Evolutionary conservation across 2,797 vertebrate genomes (phyloP), one percentile per base, ranked within the genome.

Genomic region (Pseudocheirus occidentalis): DNA sequence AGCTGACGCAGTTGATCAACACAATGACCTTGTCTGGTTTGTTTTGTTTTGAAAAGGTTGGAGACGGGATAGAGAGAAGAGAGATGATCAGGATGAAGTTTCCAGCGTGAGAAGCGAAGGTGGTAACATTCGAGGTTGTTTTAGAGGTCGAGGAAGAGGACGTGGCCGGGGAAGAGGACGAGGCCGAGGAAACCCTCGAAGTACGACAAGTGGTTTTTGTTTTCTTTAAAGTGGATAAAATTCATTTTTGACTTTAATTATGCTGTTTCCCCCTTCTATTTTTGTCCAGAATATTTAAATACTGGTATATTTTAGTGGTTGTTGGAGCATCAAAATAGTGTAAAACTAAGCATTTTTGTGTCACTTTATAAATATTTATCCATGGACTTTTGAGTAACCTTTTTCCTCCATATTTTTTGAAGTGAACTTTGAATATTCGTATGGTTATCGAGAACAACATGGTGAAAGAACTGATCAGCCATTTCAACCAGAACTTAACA

Each of bases 81-180:
- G 99, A 91, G 99, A 99, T 16, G 99, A 99, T 55, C 98, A 98
- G 0, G 99, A 99, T 4, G 99, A 99, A 66, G 95, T 98, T 4
- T 97, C 98, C 96, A 99, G 99, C 11, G 96, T 99, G 91, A 98
- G 99, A 95, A 99, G 99, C 0, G 99, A 99, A 46, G 97, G 99
- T 2, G 98, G 99, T 46, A 97, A 97, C 21, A 46, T 98, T 62
- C 98, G 99, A 2, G 99, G 99, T 27, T 98, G 98, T 90, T 98
- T 99, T 28, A 98, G 99, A 96, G 99, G 99, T 92, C 97, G 99
- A 95, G 99, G 99, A 94, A 99, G 99, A 98, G 99, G 99, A 0
- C 98, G 99, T 0, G 99, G 99, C 13, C 98, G 99, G 10, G 99
- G 99, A n/a, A 98, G 99, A 99, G 99, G 99, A 94, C 99, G 99